These are phyloP conservation scores for Caenorhabditis parvicauda DNA, from an alignment of 2,888 invertebrate species.

Conservation along the genomic window DNA sequence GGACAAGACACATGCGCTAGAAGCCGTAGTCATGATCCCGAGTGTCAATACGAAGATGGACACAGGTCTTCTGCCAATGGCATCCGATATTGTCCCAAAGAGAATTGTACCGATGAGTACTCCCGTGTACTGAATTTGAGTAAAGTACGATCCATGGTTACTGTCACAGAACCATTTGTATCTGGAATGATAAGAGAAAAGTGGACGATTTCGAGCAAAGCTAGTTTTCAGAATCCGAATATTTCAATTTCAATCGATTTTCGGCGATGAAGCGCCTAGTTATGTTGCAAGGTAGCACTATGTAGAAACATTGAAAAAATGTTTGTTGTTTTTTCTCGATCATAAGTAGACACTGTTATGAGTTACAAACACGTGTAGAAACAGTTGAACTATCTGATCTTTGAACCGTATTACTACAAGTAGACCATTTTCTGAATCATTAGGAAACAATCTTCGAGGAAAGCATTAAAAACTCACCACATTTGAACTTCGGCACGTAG, in stretches of 20 bases:
- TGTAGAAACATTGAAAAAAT: no score
- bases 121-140: constrained; percentile 45
- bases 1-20: constrained; percentile 9
- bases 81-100: constrained; percentile 39
- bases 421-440: no score
- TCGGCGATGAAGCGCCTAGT: not conserved
- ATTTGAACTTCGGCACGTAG: constrained; percentile 43
- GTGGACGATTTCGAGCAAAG: constrained; percentile 42
- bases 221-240: constrained; percentile 7
- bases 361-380: no score
- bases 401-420: no score
- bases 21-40: constrained; percentile 18
- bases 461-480: constrained; percentile 18
- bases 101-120: constrained; percentile 41
- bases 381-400: no score
- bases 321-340: not conserved
- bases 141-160: constrained; percentile 33
- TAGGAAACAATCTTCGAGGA: no score
- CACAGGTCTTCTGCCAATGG: constrained; percentile 31
- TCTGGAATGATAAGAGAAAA: no score
- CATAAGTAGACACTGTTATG: no score
- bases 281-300: no score
- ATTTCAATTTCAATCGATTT: not conserved
- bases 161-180: constrained; percentile 51
- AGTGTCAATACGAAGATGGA: constrained; percentile 30